Conservation (phyloP, 2,888 invertebrate species). For the Brachyptera risi region DNA sequence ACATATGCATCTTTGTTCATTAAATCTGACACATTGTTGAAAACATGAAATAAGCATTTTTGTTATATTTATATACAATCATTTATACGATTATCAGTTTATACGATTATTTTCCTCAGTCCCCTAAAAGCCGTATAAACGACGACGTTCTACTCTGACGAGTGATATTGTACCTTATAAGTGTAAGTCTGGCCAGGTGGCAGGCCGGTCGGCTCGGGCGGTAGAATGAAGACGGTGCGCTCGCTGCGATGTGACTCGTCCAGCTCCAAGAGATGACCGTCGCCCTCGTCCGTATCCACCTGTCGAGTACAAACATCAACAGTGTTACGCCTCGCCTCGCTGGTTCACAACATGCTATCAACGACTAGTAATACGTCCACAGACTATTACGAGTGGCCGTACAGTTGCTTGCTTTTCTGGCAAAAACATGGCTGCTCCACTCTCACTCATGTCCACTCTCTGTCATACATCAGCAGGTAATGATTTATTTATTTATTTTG, state of each 20-base stretch:
- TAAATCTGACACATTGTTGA: no score
- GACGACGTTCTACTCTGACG: no score
- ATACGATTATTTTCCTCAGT: no score
- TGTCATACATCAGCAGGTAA: no score
- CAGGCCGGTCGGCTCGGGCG: conserved; percentile 68
- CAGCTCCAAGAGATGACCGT: conserved; percentile 70
- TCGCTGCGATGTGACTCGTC: conserved; percentile 79
- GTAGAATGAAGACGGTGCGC: conserved; percentile 90
- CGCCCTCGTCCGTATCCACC: conserved; percentile 49
- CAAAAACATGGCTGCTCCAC: neutral
- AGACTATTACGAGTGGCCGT: neutral
- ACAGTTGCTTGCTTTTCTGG: neutral
- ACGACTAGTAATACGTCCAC: neutral
- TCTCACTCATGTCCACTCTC: no score
- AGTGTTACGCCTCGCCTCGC: neutral
- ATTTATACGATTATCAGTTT: no score
- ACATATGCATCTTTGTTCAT: no score
- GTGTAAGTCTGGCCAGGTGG: conserved; percentile 42
- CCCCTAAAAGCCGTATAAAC: no score
- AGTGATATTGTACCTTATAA: conserved; percentile 38
- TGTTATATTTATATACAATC: no score
- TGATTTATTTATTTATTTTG: no score
- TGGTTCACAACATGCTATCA: neutral
- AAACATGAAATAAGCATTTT: no score
- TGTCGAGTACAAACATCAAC: conserved; percentile 29